These are phyloP conservation scores for Eupristina koningsbergeri DNA, from an alignment of 1,140 invertebrate genomes.

Conservation along the genomic window DNA sequence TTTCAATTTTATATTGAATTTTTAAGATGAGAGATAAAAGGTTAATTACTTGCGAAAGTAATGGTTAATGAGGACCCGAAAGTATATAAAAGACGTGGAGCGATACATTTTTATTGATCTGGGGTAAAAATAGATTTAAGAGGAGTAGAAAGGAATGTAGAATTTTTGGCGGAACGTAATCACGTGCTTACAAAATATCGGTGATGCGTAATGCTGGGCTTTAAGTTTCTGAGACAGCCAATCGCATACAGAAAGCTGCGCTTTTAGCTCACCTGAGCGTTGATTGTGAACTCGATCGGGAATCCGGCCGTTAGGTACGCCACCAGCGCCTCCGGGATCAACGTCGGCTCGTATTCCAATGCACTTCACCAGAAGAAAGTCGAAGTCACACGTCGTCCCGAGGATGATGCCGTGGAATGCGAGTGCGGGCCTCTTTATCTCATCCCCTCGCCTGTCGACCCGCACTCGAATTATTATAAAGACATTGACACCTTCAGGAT, in stretches of 20 bases:
- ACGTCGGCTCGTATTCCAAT: neutral
- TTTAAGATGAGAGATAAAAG: neutral
- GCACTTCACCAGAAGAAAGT: too few species aligned
- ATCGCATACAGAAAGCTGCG: neutral
- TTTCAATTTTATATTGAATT: neutral
- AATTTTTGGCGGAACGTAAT: neutral
- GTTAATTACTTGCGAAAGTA: neutral
- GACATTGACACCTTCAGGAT: conserved; percentile 25
- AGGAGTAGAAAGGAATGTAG: neutral
- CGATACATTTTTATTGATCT: neutral
- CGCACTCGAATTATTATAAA: conserved; percentile 25
- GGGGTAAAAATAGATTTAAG: neutral
- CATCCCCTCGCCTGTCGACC: conserved; percentile 30
- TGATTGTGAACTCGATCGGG: conserved; percentile 3
- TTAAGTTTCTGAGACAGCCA: neutral
- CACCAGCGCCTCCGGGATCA: neutral
- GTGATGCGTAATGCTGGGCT: neutral
- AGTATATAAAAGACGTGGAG: neutral
- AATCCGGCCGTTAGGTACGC: neutral
- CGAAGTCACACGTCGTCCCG: neutral
- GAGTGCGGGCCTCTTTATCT: neutral
- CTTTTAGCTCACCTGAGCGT: neutral
- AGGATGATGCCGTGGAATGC: conserved; percentile 37
- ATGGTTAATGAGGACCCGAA: neutral
- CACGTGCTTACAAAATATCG: neutral